A percentile compares a stretch with the other conserved stretches of the same genome.
phyloP scores from a whole-genome alignment of 2,113 vertebrate genomes.

The Anoura caudifer region DNA sequence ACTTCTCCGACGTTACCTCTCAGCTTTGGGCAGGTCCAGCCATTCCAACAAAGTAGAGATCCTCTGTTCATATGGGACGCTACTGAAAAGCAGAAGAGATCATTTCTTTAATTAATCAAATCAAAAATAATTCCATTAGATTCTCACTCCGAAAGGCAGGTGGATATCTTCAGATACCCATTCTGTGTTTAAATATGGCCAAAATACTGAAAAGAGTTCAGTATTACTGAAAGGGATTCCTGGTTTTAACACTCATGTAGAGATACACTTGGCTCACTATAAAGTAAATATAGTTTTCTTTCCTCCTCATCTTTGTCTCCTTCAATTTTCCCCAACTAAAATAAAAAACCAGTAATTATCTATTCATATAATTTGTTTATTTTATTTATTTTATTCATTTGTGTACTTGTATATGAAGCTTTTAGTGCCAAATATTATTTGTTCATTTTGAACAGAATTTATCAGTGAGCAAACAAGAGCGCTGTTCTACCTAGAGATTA shows the following conservation, averaged over 20 bases:
- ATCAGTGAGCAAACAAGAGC: neutral
- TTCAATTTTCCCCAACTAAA: neutral
- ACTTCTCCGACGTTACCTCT: conserved; percentile 75
- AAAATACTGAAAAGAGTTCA: neutral
- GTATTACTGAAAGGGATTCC: neutral
- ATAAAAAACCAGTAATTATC: neutral
- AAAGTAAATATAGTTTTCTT: neutral
- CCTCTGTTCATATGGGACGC: conserved; percentile 73
- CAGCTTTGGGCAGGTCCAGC: conserved; percentile 78
- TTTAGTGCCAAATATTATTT: neutral
- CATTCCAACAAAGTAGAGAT: conserved; percentile 79
- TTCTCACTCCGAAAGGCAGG: neutral
- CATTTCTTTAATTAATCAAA: neutral
- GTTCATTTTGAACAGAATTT: neutral
- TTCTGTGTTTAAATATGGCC: neutral
- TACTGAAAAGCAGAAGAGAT: conserved; percentile 60
- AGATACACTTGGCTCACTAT: neutral
- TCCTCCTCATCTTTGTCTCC: neutral
- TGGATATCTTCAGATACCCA: neutral
- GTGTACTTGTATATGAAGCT: neutral
- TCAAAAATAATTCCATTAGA: neutral
- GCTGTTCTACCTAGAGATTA: neutral
- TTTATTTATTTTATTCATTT: neutral
- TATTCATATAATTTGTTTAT: neutral
- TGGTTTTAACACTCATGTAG: neutral